These are phyloP conservation scores for Mactromeris polynyma DNA, from an alignment of 2,888 invertebrate species.

Conservation along the genomic window DNA sequence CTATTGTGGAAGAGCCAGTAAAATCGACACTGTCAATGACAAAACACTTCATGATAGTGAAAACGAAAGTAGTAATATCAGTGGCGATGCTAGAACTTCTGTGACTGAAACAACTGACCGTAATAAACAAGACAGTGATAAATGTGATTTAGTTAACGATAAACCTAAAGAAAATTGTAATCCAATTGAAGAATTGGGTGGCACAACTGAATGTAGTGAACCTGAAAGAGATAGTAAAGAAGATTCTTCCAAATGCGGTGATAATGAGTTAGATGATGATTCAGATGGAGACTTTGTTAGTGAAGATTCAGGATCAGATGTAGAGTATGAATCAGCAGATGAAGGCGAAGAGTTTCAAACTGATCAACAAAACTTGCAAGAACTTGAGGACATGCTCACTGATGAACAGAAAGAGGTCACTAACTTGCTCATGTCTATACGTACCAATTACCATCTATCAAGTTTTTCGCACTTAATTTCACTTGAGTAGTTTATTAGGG, in stretches of 20 bases:
- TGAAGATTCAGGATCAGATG: conserved; percentile 61
- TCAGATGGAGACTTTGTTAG: conserved; percentile 27
- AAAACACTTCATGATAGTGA: not conserved
- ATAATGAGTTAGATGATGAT: conserved; percentile 4
- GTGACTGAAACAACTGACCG: not conserved
- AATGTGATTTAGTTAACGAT: conserved; percentile 1
- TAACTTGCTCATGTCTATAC: too few relatives aligned
- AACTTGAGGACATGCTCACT: conserved; percentile 71
- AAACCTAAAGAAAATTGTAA: not conserved
- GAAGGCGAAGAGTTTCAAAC: conserved; percentile 71
- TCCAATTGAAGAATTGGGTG: not conserved
- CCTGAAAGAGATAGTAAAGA: not conserved
- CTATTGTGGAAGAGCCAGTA: not conserved
- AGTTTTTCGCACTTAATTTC: too few relatives aligned
- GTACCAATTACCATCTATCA: too few relatives aligned
- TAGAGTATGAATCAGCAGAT: conserved; percentile 67
- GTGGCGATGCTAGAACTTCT: not conserved
- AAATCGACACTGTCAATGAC: not conserved
- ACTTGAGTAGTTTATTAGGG: too few relatives aligned
- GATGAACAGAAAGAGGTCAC: conserved; percentile 77
- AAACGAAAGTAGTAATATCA: not conserved
- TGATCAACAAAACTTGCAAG: conserved; percentile 66
- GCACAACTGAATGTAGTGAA: not conserved
- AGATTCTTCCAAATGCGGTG: not conserved
- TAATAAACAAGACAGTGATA: not conserved